These are phyloP conservation scores for Athripsodes cinereus DNA, from an alignment of 2,888 invertebrate genomes.

Conservation along the genomic window DNA sequence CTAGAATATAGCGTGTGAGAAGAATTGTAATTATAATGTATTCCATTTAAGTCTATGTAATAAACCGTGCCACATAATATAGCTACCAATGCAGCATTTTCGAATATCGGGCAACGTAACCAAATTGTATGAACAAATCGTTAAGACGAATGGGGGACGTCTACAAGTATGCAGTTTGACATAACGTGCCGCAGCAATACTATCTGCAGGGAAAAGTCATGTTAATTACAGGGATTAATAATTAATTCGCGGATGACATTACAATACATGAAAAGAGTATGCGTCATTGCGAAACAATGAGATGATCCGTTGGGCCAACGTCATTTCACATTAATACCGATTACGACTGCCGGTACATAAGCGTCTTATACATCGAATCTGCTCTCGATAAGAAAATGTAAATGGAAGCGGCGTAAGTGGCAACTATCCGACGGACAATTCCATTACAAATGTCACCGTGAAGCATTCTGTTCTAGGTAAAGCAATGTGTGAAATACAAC, in stretches of 20 bases:
- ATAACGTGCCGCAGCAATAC: background rate
- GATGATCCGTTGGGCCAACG: constrained; percentile 33
- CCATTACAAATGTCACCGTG: constrained; percentile 24
- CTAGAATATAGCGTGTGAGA: background rate
- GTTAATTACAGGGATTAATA: background rate
- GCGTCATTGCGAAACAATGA: constrained; percentile 23
- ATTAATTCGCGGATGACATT: constrained; percentile 5
- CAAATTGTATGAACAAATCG: background rate
- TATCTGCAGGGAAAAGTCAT: background rate
- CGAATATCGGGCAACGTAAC: too few relatives aligned
- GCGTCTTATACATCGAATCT: background rate
- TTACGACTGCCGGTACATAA: constrained; percentile 26
- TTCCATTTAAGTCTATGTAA: too few relatives aligned
- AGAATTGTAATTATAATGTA: too few relatives aligned
- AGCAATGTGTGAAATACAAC: constrained; percentile 9
- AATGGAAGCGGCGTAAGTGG: background rate
- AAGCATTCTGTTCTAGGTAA: constrained; percentile 10
- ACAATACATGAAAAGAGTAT: constrained; percentile 13
- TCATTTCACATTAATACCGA: constrained; percentile 30
- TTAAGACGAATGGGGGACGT: constrained; percentile 18
- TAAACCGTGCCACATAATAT: too few relatives aligned
- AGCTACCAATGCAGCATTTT: too few relatives aligned
- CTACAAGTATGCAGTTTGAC: constrained; percentile 16
- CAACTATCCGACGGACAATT: constrained; percentile 11
- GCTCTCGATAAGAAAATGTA: background rate